Evolutionary conservation across 2,888 invertebrate genomes (phyloP).

Genomic region (Phaonia tiefii): DNA sequence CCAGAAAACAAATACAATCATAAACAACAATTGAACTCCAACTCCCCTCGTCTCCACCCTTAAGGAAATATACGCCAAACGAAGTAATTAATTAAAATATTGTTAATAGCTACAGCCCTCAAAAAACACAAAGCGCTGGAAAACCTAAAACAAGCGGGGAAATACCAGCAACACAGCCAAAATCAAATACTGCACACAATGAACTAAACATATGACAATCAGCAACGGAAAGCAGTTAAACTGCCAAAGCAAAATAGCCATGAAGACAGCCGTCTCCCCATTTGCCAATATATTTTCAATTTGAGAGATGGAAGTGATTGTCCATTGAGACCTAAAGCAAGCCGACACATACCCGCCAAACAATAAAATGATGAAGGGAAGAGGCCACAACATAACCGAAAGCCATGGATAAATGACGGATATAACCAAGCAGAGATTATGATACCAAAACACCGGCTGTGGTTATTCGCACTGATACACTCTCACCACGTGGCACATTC

Average conservation of each 20-base stretch:
- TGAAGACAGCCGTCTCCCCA: constrained; percentile 11
- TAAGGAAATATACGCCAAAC: background rate
- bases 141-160: constrained; percentile 7
- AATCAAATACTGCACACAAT: constrained; percentile 41
- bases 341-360: background rate
- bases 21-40: background rate
- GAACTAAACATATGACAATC: constrained; percentile 51
- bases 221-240: background rate
- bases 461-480: background rate
- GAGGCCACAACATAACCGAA: constrained; percentile 10
- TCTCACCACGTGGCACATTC: no score
- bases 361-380: background rate
- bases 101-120: constrained; percentile 38
- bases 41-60: background rate
- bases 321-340: constrained; percentile 31
- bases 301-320: constrained; percentile 62
- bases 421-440: no score
- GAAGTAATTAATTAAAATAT: constrained; percentile 53
- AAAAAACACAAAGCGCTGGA: background rate
- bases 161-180: constrained; percentile 8
- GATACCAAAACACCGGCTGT: no score
- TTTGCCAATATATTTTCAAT: constrained; percentile 51
- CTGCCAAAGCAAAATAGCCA: background rate
- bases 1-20: background rate
- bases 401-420: background rate